Percentiles rank a stretch among this genome's conserved stretches.
These are phyloP conservation scores for Trematocara zebra DNA, from an alignment of 2,113 vertebrate species.

Conservation along the genomic window DNA sequence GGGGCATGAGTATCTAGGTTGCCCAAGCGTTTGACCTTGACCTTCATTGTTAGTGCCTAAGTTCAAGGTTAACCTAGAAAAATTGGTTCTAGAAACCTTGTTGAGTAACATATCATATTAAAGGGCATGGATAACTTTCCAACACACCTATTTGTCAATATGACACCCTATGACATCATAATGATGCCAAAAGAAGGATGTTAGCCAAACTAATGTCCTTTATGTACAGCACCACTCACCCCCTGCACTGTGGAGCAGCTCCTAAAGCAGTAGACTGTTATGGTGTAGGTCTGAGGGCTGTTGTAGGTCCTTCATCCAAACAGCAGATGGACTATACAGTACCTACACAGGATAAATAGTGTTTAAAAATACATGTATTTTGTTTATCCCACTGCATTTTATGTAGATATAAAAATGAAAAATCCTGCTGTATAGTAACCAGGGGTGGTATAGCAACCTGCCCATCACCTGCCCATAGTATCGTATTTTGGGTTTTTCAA, in stretches of 20 bases:
- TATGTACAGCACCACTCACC: background rate
- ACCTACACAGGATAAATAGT: background rate
- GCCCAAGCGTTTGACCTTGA: background rate
- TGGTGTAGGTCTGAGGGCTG: background rate
- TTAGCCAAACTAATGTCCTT: background rate
- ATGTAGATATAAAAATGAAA: background rate
- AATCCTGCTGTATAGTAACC: background rate
- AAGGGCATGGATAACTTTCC: background rate
- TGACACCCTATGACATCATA: background rate
- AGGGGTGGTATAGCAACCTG: background rate
- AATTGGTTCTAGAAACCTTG: accelerated
- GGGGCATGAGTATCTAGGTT: background rate
- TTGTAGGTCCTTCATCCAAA: background rate
- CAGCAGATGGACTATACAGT: background rate
- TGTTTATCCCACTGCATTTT: background rate
- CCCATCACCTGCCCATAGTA: background rate
- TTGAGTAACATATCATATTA: background rate
- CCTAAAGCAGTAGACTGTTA: background rate
- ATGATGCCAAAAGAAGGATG: background rate
- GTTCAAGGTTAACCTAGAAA: background rate
- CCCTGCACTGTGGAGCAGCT: background rate
- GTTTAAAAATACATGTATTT: background rate
- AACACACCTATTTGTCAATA: background rate
- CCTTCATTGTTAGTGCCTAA: background rate
- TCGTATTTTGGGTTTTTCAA: accelerated